Evolutionary conservation across 2,113 vertebrate genomes (phyloP), one percentile per base, ranked within the genome.

Genomic region (Leptocoma aspasia): DNA sequence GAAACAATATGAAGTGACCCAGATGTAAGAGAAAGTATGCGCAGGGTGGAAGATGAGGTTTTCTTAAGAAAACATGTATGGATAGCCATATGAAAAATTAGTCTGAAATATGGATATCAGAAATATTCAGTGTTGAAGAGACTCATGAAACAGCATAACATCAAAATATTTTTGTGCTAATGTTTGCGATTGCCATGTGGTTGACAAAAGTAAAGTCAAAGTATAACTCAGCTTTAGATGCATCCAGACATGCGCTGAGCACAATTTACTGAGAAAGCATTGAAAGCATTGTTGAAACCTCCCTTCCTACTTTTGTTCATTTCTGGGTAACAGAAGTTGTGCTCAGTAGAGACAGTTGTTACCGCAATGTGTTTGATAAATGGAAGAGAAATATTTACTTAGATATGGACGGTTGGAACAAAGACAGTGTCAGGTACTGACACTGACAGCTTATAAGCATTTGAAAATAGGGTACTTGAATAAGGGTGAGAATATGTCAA

Each of bases 351-450:
- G 60, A 65, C 45, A 45, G 26, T 68, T 91, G 57, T 69, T 91
- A 45, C 37, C 3, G 7, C 26, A 68, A 7, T 39, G 49, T 69
- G 37, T 87, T 76, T 86, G 52, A 65, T 81, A 94, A 73, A 71
- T 10, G 16, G 52, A 89, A 86, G 26, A 31, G 35, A 75, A 94
- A 95, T 91, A 78, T 54, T 86, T 89, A 22, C 82, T 87, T 82
- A 68, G 26, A 68, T 85, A 42, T 31, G 24, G 53, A 41, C 28
- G 75, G 45, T 10, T 86, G 72, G 18, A 92, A 73, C 52, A 89
- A 87, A 79, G 82, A 24, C 24, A 63, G 33, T 80, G 39, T 68
- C 65, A 86, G 33, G 30, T 73, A 27, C 44, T 89, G 83, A 91
- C 52, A 90, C 17, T 63, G 65, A 59, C 54, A 65, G 23, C 33